Conservation (phyloP, 2,113 vertebrate species). For the Lagopus muta region DNA sequence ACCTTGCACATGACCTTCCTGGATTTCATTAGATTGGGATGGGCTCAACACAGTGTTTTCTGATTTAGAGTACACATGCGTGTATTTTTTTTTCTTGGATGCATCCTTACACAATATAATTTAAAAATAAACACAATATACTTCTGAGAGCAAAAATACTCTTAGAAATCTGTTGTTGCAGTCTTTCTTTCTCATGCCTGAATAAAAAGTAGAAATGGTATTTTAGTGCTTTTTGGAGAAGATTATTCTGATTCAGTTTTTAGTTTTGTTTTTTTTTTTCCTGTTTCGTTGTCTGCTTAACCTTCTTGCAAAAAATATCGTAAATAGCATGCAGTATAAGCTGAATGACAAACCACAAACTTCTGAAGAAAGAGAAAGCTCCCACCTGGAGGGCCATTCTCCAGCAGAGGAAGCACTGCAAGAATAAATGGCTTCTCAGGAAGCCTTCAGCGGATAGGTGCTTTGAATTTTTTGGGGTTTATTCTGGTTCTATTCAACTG, state of each 20-base stretch:
- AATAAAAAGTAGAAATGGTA: not conserved
- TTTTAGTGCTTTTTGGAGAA: not conserved
- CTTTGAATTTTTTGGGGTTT: not conserved
- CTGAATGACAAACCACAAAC: conserved; percentile 6
- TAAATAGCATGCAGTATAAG: not conserved
- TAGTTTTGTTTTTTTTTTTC: not conserved
- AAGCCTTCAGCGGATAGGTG: not conserved
- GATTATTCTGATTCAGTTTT: not conserved
- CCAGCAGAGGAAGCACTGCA: not conserved
- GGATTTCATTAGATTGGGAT: too few relatives aligned
- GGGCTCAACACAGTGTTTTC: not conserved
- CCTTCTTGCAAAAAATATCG: not conserved
- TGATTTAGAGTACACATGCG: not conserved
- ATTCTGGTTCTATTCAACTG: not conserved
- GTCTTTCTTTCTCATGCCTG: not conserved
- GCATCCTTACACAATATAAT: not conserved
- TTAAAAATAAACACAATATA: not conserved
- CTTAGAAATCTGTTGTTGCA: not conserved
- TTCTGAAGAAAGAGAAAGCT: not conserved
- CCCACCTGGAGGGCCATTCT: not conserved
- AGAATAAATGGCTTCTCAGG: conserved; percentile 16
- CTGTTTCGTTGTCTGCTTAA: not conserved
- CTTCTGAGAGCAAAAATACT: not conserved
- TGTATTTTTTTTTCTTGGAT: not conserved
- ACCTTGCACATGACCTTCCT: too few relatives aligned